These are phyloP conservation scores for Atherinomorus stipes DNA, from an alignment of 2,113 vertebrate genomes.

Conservation along the genomic window DNA sequence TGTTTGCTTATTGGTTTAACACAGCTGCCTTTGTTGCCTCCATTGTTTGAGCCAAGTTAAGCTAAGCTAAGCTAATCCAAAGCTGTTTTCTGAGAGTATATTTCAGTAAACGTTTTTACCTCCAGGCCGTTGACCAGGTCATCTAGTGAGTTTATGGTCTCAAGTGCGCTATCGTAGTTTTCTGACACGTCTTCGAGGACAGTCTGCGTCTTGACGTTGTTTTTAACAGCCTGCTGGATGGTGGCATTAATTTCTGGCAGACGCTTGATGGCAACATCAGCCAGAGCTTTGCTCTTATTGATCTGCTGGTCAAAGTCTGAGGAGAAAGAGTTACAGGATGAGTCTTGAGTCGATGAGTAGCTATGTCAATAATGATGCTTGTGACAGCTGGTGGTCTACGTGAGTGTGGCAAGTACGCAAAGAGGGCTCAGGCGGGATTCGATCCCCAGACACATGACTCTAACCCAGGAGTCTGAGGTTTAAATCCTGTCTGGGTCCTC, in stretches of 20 bases:
- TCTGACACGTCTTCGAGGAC: conserved; percentile 73
- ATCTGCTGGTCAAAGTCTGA: conserved; percentile 90
- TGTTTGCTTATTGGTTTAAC: too few relatives aligned
- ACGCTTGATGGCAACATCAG: conserved; percentile 85
- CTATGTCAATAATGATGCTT: too few relatives aligned
- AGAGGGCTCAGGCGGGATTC: too few relatives aligned
- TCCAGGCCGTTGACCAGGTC: conserved; percentile 77
- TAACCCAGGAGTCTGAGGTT: too few relatives aligned
- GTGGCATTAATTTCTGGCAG: conserved; percentile 84
- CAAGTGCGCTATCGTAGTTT: conserved; percentile 65
- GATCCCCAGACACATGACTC: too few relatives aligned
- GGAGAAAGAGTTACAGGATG: neutral
- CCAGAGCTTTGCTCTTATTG: conserved; percentile 76
- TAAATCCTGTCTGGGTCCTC: too few relatives aligned
- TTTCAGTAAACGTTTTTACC: conserved; percentile 74
- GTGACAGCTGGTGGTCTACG: too few relatives aligned
- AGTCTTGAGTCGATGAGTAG: too few relatives aligned
- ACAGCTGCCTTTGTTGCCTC: too few relatives aligned
- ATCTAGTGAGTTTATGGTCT: conserved; percentile 54
- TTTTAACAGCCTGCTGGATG: conserved; percentile 79
- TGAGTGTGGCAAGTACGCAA: too few relatives aligned
- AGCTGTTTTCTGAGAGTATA: neutral
- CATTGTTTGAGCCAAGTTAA: neutral
- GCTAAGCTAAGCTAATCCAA: neutral
- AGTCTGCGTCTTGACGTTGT: conserved; percentile 71